Evolutionary conservation across 2,888 invertebrate species (phyloP).

Genomic region (Cotesia congregata): DNA sequence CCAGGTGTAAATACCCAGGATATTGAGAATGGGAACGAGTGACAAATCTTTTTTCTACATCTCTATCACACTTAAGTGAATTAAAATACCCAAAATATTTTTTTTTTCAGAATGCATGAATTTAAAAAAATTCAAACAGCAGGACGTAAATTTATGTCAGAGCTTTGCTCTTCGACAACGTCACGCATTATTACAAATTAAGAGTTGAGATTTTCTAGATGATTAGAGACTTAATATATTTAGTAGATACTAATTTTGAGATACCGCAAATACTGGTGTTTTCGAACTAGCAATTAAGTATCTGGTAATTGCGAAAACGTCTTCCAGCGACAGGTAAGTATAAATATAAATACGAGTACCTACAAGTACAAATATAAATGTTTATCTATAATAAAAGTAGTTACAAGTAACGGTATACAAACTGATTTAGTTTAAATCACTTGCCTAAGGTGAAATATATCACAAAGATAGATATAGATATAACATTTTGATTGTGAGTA

Average conservation of each 20-base stretch:
- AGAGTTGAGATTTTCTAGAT: not conserved
- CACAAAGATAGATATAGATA: slow-evolving; percentile 6
- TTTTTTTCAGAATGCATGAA: not conserved
- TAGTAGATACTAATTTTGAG: not conserved
- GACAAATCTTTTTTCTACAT: slow-evolving; percentile 1
- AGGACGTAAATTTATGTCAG: not conserved
- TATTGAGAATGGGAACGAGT: not conserved
- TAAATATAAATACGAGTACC: not conserved
- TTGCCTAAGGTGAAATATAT: slow-evolving; percentile 16
- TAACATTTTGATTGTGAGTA: not conserved
- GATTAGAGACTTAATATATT: not conserved
- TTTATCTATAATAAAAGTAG: not conserved
- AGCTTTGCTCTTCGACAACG: not conserved
- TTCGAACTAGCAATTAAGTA: no score
- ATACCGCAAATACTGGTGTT: no score
- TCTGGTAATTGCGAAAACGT: no score
- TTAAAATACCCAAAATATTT: not conserved
- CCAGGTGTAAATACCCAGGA: not conserved
- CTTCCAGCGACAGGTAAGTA: no score
- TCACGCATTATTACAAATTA: not conserved
- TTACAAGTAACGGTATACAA: slow-evolving; percentile 15
- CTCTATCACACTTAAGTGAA: not conserved
- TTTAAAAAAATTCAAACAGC: not conserved
- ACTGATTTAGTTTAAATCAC: slow-evolving; percentile 22
- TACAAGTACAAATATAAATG: not conserved